These are phyloP conservation scores for Tokudaia muenninki DNA, from an alignment of 2,797 vertebrate species.

Conservation along the genomic window DNA sequence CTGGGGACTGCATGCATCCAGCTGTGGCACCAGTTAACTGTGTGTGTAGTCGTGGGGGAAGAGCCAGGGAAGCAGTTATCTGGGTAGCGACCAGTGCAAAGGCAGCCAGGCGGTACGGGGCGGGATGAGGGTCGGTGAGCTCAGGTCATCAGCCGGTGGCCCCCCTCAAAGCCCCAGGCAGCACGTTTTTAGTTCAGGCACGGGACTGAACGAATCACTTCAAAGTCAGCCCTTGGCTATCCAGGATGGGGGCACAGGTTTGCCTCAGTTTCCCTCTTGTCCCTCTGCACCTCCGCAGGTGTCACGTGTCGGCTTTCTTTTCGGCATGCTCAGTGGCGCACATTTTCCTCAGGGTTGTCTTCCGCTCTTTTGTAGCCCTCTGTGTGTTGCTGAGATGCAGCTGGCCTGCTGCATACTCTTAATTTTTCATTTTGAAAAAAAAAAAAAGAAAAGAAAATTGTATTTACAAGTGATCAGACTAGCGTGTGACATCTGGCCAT, in stretches of 20 bases:
- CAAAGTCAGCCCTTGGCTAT: not conserved
- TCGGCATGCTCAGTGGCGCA: too few species aligned
- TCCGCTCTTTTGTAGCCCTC: not conserved
- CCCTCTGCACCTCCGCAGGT: not conserved
- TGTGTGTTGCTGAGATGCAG: not conserved
- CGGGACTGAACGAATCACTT: not conserved
- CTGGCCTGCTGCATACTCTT: not conserved
- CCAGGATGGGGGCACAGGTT: not conserved
- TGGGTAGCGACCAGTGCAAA: not conserved
- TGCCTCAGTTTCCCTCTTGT: not conserved
- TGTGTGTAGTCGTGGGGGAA: rapidly evolving
- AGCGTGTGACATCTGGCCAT: not conserved
- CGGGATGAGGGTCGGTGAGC: not conserved
- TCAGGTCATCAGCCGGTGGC: not conserved
- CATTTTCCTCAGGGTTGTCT: not conserved
- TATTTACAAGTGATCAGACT: not conserved
- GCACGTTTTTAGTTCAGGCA: not conserved
- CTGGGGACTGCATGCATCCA: rapidly evolving
- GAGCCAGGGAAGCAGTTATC: not conserved
- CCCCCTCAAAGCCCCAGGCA: not conserved
- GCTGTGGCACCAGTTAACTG: rapidly evolving
- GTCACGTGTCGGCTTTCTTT: rapidly evolving
- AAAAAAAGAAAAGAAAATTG: not conserved
- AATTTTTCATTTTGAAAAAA: not conserved
- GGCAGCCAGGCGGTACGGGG: not conserved